These are phyloP conservation scores for Paramuricea clavata DNA, from an alignment of 92 coral and sea anemone genomes.

Conservation along the genomic window DNA sequence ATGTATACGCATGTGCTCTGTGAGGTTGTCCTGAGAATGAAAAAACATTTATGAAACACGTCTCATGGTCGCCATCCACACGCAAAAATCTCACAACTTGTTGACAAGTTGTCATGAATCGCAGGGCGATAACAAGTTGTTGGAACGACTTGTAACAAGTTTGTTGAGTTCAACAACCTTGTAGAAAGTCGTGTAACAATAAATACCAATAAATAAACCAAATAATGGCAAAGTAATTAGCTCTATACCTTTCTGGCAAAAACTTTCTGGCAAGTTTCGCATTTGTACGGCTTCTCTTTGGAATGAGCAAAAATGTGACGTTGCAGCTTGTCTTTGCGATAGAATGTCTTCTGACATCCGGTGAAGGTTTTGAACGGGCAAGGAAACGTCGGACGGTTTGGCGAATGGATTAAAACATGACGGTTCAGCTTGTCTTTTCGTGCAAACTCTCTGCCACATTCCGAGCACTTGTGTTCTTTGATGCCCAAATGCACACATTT, in stretches of 20 bases:
- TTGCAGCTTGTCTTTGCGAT: constrained; percentile 96
- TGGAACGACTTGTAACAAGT: too few species aligned
- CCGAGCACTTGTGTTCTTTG: constrained; percentile 93
- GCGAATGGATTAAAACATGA: constrained; percentile 89
- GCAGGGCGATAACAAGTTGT: too few species aligned
- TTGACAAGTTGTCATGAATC: too few species aligned
- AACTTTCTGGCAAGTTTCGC: constrained; percentile 85
- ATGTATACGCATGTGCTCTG: constrained; percentile 93
- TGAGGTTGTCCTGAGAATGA: constrained; percentile 75
- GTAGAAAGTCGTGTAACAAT: too few species aligned
- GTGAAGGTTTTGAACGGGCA: constrained; percentile 98
- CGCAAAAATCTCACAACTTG: too few species aligned
- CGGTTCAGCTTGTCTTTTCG: constrained; percentile 96
- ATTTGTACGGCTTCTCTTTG: constrained; percentile 97
- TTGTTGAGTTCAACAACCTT: too few species aligned
- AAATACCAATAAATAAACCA: too few species aligned
- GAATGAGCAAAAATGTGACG: constrained; percentile 97
- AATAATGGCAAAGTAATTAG: too few species aligned
- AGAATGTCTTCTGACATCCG: constrained; percentile 95
- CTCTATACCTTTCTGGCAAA: constrained; percentile 77
- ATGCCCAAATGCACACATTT: constrained; percentile 84
- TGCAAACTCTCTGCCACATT: constrained; percentile 96
- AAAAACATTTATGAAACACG: background rate
- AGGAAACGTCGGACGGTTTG: constrained; percentile 92
- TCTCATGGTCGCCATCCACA: too few species aligned